Evolutionary conservation across 30 jellyfish, hydroid and myxozoan species (phyloP), one percentile per base, ranked within the genome.

Genomic region (Aurelia coerulea): DNA sequence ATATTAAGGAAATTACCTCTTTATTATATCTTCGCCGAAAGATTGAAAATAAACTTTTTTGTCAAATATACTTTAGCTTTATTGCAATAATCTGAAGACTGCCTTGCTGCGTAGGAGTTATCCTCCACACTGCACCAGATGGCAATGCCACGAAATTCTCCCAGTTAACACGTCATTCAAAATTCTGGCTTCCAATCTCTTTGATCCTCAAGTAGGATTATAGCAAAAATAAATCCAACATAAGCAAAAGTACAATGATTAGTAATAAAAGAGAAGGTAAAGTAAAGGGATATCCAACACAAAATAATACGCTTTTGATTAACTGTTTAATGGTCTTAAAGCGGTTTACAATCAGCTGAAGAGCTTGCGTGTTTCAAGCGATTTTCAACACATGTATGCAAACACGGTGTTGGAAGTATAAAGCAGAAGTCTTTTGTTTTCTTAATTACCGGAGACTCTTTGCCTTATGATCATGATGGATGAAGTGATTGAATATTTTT

Each of bases 381-480:
- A 60, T 17, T 60, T 17, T 60, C 35, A 17, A n/a, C 70, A 60
- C 35, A 23, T 60, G 70, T 23, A 60, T 60, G 70, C 35, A 60
- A 60, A 60, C 31, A 60, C 70, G 70, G 70, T 17, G 31, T 46
- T 60, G 31, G 70, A 60, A 60, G 31, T 60, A 60, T n/a, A 60
- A 60, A 60, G 70, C 31, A n/a, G 35, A 60, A 60, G 35, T 60
- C 70, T 23, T 17, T 60, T 67, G 52, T 67, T 23, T 67, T 23
- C 46, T 8, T 12, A 34, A 41, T 18, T 51, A 23, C 5, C 70
- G 59, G 74, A 56, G 3, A 35, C n/a, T 33, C 46, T 73, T 73
- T 73, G 54, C 32, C 9, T 16, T 65, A 46, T 65, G 80, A 65
- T 42, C 67, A 39, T 79, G 89, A 79, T 79, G 89, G 89, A 79